These are phyloP conservation scores for Clepsis dumicolana DNA, from an alignment of 2,888 invertebrate species.

Conservation along the genomic window DNA sequence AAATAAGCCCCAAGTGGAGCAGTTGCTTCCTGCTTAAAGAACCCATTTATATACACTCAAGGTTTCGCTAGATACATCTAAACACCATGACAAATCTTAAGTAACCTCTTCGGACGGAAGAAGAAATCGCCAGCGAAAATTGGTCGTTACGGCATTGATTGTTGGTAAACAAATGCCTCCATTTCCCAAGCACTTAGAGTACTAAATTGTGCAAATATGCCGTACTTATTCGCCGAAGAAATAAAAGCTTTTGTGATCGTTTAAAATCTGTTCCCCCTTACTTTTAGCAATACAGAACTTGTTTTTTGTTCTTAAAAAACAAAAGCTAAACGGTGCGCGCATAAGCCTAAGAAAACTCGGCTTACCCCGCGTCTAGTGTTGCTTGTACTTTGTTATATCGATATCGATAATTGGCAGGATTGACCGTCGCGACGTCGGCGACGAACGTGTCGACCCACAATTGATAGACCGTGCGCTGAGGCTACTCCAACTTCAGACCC, in stretches of 20 bases:
- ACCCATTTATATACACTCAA: neutral
- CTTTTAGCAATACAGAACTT: neutral
- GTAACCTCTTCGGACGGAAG: neutral
- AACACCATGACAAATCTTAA: no score
- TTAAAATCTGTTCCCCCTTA: neutral
- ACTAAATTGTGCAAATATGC: neutral
- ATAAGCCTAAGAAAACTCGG: slow-evolving; percentile 6
- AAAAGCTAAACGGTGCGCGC: neutral
- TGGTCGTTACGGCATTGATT: neutral
- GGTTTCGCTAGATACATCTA: neutral
- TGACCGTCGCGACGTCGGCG: slow-evolving; percentile 80
- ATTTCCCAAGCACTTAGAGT: slow-evolving; percentile 5
- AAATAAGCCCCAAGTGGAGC: neutral
- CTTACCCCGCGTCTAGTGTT: slow-evolving; percentile 49
- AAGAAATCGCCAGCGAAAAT: neutral
- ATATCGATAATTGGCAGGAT: slow-evolving; percentile 84
- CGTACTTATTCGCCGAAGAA: slow-evolving; percentile 4
- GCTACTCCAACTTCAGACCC: slow-evolving; percentile 85
- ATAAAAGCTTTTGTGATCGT: slow-evolving; percentile 10
- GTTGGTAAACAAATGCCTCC: slow-evolving; percentile 2
- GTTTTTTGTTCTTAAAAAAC: slow-evolving; percentile 9
- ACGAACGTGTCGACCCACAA: slow-evolving; percentile 79
- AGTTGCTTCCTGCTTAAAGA: no score
- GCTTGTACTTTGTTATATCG: slow-evolving; percentile 66
- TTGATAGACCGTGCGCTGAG: slow-evolving; percentile 85